Conservation (phyloP, 2,113 vertebrate genomes). For the Cyanoliseus patagonus region DNA sequence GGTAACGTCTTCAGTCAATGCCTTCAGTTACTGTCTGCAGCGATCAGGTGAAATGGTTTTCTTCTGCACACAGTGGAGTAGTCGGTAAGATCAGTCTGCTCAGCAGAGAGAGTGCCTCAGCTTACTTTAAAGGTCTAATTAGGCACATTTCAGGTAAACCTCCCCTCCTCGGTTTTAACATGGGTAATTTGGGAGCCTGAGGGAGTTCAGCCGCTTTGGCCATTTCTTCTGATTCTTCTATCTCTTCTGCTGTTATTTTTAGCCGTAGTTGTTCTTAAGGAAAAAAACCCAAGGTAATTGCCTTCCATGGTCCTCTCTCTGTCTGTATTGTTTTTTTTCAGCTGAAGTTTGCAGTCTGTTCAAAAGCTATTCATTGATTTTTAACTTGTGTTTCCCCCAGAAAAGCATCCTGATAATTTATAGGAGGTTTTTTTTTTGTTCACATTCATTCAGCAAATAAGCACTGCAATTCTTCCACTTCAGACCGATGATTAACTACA, state of each 20-base stretch:
- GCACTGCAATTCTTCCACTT: slow-evolving; percentile 27
- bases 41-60: not conserved
- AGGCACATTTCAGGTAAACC: not conserved
- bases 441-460: not conserved
- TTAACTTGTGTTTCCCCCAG: not conserved
- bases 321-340: not conserved
- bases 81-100: not conserved
- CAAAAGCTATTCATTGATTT: not conserved
- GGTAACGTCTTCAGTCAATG: not conserved
- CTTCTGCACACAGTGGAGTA: not conserved
- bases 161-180: not conserved
- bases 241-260: not conserved
- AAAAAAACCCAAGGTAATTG: not conserved
- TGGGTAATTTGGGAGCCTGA: not conserved
- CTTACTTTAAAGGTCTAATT: not conserved
- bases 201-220: not conserved
- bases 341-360: slow-evolving; percentile 39
- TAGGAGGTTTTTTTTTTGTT: not conserved
- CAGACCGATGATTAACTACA: slow-evolving; percentile 3
- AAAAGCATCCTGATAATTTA: not conserved
- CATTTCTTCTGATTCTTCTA: not conserved
- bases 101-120: not conserved
- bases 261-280: not conserved
- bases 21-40: not conserved
- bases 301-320: not conserved